Base-by-base conservation (phyloP, 1,140 invertebrate genomes). In the Drosophila sucinea region DNA sequence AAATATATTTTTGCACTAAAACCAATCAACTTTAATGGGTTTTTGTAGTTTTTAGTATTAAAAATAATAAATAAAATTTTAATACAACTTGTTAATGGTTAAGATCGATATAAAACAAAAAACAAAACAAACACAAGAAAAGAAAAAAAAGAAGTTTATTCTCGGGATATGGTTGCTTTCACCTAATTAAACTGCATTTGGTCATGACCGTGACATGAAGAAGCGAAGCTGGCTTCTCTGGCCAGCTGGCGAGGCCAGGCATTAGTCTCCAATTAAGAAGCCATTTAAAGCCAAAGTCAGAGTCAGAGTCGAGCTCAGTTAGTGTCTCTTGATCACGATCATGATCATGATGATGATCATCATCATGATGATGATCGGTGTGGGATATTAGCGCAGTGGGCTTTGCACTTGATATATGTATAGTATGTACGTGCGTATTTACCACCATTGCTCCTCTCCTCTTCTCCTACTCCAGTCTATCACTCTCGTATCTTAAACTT, bases 151-250 rank as follows among this genome's bases (percentile, higher is more conserved):
- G n/a, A 17, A 4, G 40, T 4, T 41, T 17, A 51, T 51, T 51
- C 23, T 27, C 10, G 44, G 2, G 2, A 51, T 51, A 10, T 27
- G 23, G 44, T 51, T 51, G 82, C 83, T 87, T 86, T 86, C 83
- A 73, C 79, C 82, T 87, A 86, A 86, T 86, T 87, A 86, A 79
- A 72, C 75, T 75, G 70, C 67, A 81, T 81, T 74, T 77, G 76
- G 66, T 55, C 66, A 44, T 55, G 23, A 33, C 51, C 33, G 66
- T 64, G 47, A 41, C 41, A 35, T 69, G 40, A 25, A 58, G 29
- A 11, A 27, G 25, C 35, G 55, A 44, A 60, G 66, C 29, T 61
- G 70, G 17, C 17, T 17, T 17, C 17, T 17, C 17, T 17, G 17
- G 17, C 17, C 17, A 17, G 17, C 17, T 17, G 17, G 17, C 17